Evolutionary conservation across 64 coral and sea anemone species (phyloP).

Genomic region (Montipora foliosa): DNA sequence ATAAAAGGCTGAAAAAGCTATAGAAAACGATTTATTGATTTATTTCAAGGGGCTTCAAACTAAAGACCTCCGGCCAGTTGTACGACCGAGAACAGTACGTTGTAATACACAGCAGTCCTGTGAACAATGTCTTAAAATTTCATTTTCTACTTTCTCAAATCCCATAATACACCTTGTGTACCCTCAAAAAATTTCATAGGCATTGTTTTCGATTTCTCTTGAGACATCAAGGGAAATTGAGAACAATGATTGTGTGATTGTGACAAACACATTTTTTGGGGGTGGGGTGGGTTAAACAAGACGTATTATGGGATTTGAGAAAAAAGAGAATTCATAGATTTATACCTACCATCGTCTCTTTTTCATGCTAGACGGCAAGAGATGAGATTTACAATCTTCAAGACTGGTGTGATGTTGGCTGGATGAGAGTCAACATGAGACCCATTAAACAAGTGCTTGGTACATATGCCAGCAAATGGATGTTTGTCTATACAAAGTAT

Average conservation of each 20-base stretch:
- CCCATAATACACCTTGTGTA: too few relatives aligned
- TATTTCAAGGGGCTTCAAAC: too few relatives aligned
- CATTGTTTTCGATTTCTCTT: too few relatives aligned
- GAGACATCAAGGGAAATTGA: too few relatives aligned
- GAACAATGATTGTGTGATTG: not conserved
- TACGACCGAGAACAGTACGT: too few relatives aligned
- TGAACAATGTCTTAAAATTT: not conserved
- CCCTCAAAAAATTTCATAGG: too few relatives aligned
- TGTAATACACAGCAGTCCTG: too few relatives aligned
- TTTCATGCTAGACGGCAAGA: constrained; percentile 77
- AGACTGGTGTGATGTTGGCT: constrained; percentile 97
- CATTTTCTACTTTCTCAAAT: too few relatives aligned
- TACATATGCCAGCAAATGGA: constrained; percentile 99
- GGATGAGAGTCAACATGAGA: constrained; percentile 96
- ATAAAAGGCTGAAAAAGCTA: too few relatives aligned
- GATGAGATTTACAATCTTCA: constrained; percentile 91
- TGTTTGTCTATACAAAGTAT: constrained; percentile 98
- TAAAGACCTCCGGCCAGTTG: too few relatives aligned
- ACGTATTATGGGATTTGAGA: not conserved
- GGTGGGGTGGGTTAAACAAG: too few relatives aligned
- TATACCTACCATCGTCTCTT: not conserved
- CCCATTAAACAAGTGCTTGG: constrained; percentile 96
- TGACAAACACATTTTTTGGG: not conserved
- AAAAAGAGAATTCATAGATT: not conserved
- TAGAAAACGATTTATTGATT: too few relatives aligned